phyloP scores from a whole-genome alignment of 1,140 invertebrate species.

The Chlorops oryzae region DNA sequence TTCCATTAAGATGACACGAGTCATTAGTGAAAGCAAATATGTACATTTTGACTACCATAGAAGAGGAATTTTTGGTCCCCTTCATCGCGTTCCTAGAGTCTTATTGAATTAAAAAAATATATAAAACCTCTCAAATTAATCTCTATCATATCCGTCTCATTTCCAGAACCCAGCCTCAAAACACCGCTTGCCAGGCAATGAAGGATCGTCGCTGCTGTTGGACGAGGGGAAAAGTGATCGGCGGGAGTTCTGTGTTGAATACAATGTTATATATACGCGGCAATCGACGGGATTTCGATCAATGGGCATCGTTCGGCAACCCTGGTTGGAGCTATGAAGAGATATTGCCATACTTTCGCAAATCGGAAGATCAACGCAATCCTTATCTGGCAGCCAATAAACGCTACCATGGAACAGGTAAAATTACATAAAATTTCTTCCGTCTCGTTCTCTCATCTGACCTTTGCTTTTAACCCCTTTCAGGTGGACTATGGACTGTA shows the following conservation, averaged over 20 bases:
- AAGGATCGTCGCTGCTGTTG: constrained; percentile 71
- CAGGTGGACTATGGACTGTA: constrained; percentile 73
- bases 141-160: not conserved
- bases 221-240: constrained; percentile 79
- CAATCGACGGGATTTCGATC: constrained; percentile 81
- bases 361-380: constrained; percentile 77
- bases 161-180: constrained; percentile 73
- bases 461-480: constrained; percentile 25
- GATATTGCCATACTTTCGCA: constrained; percentile 80
- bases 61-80: too few relatives aligned
- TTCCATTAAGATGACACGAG: too few relatives aligned
- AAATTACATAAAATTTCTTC: constrained; percentile 20
- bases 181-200: constrained; percentile 79
- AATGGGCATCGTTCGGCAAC: constrained; percentile 84
- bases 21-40: too few relatives aligned
- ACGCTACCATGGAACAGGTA: constrained; percentile 65
- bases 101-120: too few relatives aligned
- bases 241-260: constrained; percentile 80
- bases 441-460: too few relatives aligned
- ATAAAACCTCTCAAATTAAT: too few relatives aligned
- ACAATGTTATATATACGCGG: constrained; percentile 91
- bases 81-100: too few relatives aligned
- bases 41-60: too few relatives aligned
- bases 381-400: constrained; percentile 68
- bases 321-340: constrained; percentile 84